A percentile compares a stretch with the other conserved stretches of the same genome.
These are phyloP conservation scores for Peromyscus eremicus DNA, from an alignment of 2,797 vertebrate species.

Conservation along the genomic window DNA sequence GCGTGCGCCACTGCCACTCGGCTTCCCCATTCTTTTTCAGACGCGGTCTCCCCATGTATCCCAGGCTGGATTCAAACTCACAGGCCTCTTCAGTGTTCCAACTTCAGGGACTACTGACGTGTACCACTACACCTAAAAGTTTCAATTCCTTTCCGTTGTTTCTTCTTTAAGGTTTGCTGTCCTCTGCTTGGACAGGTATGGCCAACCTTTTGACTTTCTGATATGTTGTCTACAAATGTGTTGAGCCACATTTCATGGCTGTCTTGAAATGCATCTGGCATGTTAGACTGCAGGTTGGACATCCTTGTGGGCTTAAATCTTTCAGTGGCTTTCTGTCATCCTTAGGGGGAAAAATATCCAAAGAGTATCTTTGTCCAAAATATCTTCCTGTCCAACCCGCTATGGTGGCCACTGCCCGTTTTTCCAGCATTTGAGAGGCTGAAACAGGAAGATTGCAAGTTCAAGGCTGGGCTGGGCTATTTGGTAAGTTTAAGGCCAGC, in stretches of 20 bases:
- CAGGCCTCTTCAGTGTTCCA: background rate
- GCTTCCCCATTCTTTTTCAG: background rate
- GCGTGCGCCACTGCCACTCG: too few species aligned
- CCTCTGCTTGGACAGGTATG: background rate
- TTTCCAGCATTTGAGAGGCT: background rate
- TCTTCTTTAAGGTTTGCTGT: background rate
- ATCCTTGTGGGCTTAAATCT: background rate
- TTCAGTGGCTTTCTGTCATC: background rate
- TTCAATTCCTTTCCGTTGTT: background rate
- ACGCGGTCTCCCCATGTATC: background rate
- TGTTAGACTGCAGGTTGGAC: background rate
- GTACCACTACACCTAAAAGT: background rate
- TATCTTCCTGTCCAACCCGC: background rate
- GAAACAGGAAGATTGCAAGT: background rate
- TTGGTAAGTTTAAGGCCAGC: background rate
- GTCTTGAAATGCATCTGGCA: background rate
- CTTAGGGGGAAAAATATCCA: background rate
- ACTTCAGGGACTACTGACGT: background rate
- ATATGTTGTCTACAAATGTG: background rate
- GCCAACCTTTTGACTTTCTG: background rate
- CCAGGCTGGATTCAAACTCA: background rate
- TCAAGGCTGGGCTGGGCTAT: background rate
- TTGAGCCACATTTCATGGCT: background rate
- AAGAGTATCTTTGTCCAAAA: constrained; percentile 19
- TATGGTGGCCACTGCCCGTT: background rate